Evolutionary conservation across 2,888 invertebrate genomes (phyloP), one percentile per base, ranked within the genome.

Genomic region (Coremacera marginata): DNA sequence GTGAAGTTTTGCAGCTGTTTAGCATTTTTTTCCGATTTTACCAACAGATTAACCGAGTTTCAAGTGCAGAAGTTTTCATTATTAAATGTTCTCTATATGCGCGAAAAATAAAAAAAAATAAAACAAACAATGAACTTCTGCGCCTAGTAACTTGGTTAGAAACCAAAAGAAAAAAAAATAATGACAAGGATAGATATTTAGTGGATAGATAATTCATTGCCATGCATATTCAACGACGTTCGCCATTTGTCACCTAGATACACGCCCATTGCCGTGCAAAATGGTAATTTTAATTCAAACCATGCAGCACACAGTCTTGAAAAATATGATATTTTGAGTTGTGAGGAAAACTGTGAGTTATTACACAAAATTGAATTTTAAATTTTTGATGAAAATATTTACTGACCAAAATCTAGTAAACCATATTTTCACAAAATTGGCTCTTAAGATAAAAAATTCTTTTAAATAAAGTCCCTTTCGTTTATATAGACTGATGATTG

Each of bases 61-160:
- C 74, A 74, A 74, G 74, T 65, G 67, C 74, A 74, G 67, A 74
- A 67, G 44, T 74, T 67, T 74, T 67, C 37, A 65, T 74, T 65
- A 55, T 67, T 67, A 55, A 67, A 63, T 71, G 70, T 19, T 62
- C 62, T 62, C 27, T n/a, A 49, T 49, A 62, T 70, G 83, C 81
- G 81, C 78, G 44, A 78, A 76, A 78, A 62, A n/a, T 70, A 25
- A 57, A 14, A 14, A 11, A 70, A 70, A 77, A 52, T 72, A 78
- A 82, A 62, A 37, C 7, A 76, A 77, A 76, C 79, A 78, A 77
- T 63, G 73, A 79, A 71, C 2, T 70, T 27, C 55, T 52, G 62
- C 27, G 60, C 49, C 72, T 60, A 25, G 25, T 19, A 62, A 25
- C 72, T n/a, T 55, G 76, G 83, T 81, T 82, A 78, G 49, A 76